These are phyloP conservation scores for Eubucco bourcierii DNA, from an alignment of 2,113 vertebrate species.

Conservation along the genomic window DNA sequence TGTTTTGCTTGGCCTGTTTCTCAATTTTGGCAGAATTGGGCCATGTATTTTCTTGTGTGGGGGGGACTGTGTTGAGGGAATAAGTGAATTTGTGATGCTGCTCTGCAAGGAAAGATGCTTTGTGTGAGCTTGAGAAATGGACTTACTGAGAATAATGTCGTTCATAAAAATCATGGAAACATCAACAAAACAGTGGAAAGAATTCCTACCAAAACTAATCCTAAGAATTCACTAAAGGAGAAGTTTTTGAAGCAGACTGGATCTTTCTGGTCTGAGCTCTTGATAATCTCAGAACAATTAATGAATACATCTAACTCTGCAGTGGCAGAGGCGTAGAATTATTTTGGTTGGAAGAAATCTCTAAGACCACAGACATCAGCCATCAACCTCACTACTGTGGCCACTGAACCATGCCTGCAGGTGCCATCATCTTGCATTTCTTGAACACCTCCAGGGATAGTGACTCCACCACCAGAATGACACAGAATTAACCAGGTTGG, in stretches of 20 bases:
- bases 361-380: no score
- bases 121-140: not conserved
- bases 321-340: not conserved
- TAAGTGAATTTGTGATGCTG: not conserved
- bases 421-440: no score
- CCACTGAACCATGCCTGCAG: no score
- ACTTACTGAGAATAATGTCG: not conserved
- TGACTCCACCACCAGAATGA: no score
- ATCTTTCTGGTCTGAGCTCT: not conserved
- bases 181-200: not conserved
- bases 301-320: not conserved
- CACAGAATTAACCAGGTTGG: no score
- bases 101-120: not conserved
- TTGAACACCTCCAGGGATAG: no score
- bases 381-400: no score
- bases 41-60: not conserved
- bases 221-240: not conserved
- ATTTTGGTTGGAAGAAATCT: no score
- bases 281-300: not conserved
- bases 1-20: not conserved
- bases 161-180: not conserved
- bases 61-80: not conserved
- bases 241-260: not conserved
- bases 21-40: not conserved
- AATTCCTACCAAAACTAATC: not conserved